Percentiles rank a stretch among this genome's conserved stretches.
These are phyloP conservation scores for Plemyria rubiginata DNA, from an alignment of 2,888 invertebrate species.

Conservation along the genomic window DNA sequence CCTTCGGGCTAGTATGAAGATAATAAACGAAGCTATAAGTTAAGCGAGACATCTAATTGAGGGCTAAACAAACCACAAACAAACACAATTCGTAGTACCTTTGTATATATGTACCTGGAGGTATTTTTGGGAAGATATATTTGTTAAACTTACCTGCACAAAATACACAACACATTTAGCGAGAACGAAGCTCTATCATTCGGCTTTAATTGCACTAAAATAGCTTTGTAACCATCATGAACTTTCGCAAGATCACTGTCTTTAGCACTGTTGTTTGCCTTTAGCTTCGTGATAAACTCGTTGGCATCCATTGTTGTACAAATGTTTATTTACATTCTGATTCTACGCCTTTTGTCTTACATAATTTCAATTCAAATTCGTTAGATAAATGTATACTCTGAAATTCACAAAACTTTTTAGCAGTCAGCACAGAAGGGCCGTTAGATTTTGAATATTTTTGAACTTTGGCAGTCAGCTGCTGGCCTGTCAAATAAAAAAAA, in stretches of 20 bases:
- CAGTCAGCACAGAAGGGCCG: neutral
- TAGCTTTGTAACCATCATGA: constrained; percentile 54
- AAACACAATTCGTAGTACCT: no score
- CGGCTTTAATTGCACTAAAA: constrained; percentile 53
- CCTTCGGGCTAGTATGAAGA: no score
- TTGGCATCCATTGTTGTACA: constrained; percentile 65
- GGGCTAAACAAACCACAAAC: no score
- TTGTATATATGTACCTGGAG: no score
- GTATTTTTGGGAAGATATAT: no score
- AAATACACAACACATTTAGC: constrained; percentile 69
- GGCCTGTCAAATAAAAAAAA: neutral
- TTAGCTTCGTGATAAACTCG: constrained; percentile 63
- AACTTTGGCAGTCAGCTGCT: neutral
- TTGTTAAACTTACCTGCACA: constrained; percentile 66
- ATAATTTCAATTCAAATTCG: neutral
- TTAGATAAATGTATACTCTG: neutral
- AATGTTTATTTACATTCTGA: constrained; percentile 6
- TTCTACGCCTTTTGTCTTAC: neutral
- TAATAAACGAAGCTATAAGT: no score
- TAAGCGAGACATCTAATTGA: no score
- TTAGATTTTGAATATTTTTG: constrained; percentile 11
- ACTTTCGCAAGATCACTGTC: constrained; percentile 58
- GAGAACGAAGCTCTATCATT: constrained; percentile 65
- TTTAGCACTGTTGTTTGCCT: constrained; percentile 59
- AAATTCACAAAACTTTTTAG: neutral